Evolutionary conservation across 2,113 vertebrate species (phyloP), one percentile per base, ranked within the genome.

Genomic region (Parus major): DNA sequence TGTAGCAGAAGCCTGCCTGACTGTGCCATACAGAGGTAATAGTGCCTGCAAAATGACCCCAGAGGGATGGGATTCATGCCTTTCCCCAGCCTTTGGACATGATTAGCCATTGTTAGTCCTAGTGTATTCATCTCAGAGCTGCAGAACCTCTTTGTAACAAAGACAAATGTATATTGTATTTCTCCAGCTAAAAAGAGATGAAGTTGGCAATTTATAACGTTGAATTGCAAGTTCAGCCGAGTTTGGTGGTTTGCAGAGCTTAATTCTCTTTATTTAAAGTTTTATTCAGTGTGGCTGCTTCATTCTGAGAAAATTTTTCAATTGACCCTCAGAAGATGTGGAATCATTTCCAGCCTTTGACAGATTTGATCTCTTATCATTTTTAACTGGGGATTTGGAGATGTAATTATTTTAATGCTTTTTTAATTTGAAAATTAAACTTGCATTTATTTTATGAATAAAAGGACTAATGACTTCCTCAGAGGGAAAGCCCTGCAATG

Each of bases 1-100:
- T 59, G 94, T 88, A 92, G 85, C 81, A 96, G 86, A 85, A 91
- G 4, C 12, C 88, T 94, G 75, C 90, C 83, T 94, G 92, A 82
- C 90, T 52, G 47, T 95, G 81, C 92, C 86, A 79, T 86, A 59
- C 82, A 92, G 95, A 97, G 82, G 83, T 78, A 96, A 95, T 28
- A 79, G 56, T 91, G 47, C 63, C 76, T 14, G 8, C n/a, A 27
- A 91, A 93, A 92, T 79, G 75, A 94, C 59, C 77, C n/a, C 23
- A 52, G 33, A 52, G 86, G 55, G 63, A 59, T 55, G 15, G 2
- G 15, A 42, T 46, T 68, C 17, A 11, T 92, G 87, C 93, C 78
- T 93, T 76, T 35, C 44, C 70, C 52, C 83, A 77, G 69, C 87
- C 83, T 89, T 80, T 84, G 88, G 82, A 60, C 63, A 71, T 17